These are phyloP conservation scores for Sylvia atricapilla DNA, from an alignment of 2,113 vertebrate species.

Conservation along the genomic window DNA sequence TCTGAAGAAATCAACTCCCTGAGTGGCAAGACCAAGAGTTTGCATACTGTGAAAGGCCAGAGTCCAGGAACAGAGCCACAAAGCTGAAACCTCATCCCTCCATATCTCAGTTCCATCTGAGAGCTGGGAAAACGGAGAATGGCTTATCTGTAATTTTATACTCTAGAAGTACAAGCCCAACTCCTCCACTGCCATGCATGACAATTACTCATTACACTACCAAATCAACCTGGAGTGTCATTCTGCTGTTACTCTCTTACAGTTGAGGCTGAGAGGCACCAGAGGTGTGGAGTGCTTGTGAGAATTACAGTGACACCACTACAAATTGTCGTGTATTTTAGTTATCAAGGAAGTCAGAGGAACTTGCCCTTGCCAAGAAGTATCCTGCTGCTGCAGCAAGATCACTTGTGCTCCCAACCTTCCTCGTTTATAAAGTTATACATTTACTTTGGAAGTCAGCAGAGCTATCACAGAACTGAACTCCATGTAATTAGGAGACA, in stretches of 20 bases:
- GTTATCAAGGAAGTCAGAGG: not conserved
- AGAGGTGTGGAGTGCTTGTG: not conserved
- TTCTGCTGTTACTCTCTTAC: not conserved
- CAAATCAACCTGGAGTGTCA: not conserved
- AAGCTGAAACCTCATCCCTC: constrained; percentile 24
- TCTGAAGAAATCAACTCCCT: not conserved
- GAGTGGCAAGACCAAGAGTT: not conserved
- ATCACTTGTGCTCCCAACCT: not conserved
- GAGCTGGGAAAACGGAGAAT: not conserved
- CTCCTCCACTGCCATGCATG: not conserved
- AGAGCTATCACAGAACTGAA: not conserved
- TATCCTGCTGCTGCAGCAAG: constrained; percentile 34
- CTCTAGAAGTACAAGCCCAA: not conserved
- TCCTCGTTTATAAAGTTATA: constrained; percentile 43
- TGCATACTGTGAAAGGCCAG: not conserved
- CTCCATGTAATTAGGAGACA: constrained; percentile 17
- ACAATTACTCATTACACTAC: not conserved
- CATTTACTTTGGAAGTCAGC: constrained; percentile 43
- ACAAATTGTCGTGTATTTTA: not conserved
- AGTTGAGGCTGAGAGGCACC: not conserved
- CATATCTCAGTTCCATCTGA: constrained; percentile 3
- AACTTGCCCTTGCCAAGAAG: not conserved
- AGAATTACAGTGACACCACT: not conserved
- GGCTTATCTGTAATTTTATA: constrained; percentile 38
- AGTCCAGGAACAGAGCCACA: not conserved